These are phyloP conservation scores for Neotoxoptera formosana DNA, from an alignment of 1,140 invertebrate genomes.

Conservation along the genomic window DNA sequence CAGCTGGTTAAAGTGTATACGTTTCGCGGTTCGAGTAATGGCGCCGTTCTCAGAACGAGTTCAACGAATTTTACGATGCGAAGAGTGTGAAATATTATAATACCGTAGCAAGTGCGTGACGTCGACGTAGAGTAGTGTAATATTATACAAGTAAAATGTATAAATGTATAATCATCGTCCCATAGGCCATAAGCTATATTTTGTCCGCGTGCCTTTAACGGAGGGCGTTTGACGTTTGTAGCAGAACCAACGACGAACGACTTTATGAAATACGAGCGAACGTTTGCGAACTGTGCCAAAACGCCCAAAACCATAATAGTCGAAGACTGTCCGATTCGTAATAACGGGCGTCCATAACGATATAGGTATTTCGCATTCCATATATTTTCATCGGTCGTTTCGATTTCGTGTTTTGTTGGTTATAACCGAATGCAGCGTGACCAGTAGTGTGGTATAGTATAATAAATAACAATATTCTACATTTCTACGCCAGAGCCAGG, in stretches of 20 bases:
- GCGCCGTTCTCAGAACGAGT: background rate
- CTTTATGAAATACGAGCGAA: background rate
- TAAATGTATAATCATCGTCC: background rate
- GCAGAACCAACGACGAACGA: background rate
- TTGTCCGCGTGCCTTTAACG: background rate
- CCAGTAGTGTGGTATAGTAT: background rate
- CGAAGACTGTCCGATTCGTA: background rate
- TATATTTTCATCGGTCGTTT: background rate
- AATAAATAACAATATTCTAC: slow-evolving; percentile 12
- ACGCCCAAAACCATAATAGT: background rate
- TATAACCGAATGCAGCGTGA: background rate
- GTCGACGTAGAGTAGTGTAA: background rate
- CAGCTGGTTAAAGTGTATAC: background rate
- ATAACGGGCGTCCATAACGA: background rate
- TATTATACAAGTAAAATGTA: background rate
- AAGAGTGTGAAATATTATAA: background rate
- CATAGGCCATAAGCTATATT: background rate
- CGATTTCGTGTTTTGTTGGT: slow-evolving; percentile 6
- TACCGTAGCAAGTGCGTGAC: background rate
- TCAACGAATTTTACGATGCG: background rate
- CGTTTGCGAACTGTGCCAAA: background rate
- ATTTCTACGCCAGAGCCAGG: background rate
- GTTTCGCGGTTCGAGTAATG: background rate
- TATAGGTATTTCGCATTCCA: background rate
- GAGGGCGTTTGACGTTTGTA: background rate